Evolutionary conservation across 2,797 vertebrate genomes (phyloP).

Genomic region (Bradypodion ventrale): DNA sequence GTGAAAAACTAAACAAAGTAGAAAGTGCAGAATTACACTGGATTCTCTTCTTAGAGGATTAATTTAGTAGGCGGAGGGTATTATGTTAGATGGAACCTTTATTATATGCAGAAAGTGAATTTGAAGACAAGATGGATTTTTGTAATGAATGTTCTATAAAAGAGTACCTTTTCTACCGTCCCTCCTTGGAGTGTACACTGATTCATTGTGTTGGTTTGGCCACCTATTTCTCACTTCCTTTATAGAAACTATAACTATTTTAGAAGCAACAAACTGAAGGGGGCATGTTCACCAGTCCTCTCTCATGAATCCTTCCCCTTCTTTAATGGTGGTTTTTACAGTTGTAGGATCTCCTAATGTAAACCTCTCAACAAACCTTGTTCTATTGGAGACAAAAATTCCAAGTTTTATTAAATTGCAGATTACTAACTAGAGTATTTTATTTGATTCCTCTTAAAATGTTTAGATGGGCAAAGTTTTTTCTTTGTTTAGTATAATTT

Average conservation of each 20-base stretch:
- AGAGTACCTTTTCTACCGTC: no score
- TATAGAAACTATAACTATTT: not conserved
- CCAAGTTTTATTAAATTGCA: conserved; percentile 1
- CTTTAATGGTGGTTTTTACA: not conserved
- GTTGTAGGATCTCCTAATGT: not conserved
- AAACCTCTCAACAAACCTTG: not conserved
- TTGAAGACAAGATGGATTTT: no score
- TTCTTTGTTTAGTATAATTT: not conserved
- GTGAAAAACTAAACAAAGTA: not conserved
- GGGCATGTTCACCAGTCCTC: no score
- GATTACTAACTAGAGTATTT: not conserved
- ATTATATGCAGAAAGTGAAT: no score
- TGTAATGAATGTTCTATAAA: no score
- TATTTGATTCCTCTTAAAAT: not conserved
- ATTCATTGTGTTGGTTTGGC: not conserved
- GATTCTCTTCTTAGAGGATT: not conserved
- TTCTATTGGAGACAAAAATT: not conserved
- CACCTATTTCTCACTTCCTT: not conserved
- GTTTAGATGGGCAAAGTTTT: conserved; percentile 16
- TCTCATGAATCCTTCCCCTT: not conserved
- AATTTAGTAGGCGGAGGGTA: not conserved
- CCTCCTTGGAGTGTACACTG: not conserved
- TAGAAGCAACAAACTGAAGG: not conserved
- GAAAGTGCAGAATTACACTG: not conserved
- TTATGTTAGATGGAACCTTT: not conserved